These are phyloP conservation scores for Molossus alvarezi DNA, from an alignment of 2,797 vertebrate species.

Conservation along the genomic window DNA sequence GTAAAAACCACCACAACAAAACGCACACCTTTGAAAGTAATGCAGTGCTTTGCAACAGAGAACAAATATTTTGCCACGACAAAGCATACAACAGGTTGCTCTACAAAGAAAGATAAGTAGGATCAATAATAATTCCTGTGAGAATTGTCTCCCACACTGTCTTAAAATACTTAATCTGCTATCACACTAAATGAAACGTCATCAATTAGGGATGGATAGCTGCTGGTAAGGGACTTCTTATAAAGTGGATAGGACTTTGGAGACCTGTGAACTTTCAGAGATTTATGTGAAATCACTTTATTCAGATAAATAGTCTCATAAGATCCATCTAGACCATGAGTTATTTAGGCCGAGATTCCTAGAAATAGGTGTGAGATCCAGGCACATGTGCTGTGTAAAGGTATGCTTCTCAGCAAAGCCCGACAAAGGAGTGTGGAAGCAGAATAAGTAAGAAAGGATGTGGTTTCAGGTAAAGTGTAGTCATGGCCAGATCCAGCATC, in stretches of 20 bases:
- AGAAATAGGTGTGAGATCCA: background rate
- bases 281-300: background rate
- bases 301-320: constrained; percentile 45
- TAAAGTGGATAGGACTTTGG: constrained; percentile 3
- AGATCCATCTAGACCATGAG: background rate
- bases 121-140: background rate
- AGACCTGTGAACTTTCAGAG: background rate
- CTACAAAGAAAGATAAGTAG: background rate
- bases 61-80: background rate
- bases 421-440: background rate
- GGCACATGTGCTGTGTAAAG: background rate
- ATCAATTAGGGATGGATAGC: background rate
- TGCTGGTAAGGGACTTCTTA: background rate
- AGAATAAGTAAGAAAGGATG: background rate
- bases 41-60: background rate
- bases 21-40: background rate
- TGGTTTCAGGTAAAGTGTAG: background rate
- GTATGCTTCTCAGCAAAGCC: background rate
- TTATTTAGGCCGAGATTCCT: background rate
- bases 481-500: too few species aligned
- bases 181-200: background rate
- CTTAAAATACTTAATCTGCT: background rate
- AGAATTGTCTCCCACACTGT: background rate
- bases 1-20: background rate
- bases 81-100: background rate